These are phyloP conservation scores for Drosophila rufa DNA, from an alignment of 1,140 invertebrate genomes.

Conservation along the genomic window DNA sequence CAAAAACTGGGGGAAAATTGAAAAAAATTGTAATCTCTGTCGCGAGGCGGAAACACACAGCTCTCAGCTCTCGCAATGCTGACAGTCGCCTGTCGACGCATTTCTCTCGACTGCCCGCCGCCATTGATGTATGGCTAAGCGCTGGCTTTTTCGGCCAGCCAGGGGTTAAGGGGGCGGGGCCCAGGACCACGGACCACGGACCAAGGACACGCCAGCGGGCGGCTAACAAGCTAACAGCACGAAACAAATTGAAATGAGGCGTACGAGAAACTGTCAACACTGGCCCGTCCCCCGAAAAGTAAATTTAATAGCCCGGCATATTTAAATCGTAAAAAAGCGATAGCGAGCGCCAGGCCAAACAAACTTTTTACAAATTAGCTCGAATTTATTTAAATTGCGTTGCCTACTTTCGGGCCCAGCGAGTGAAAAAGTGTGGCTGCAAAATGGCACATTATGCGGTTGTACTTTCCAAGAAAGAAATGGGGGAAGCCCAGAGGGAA, in stretches of 20 bases:
- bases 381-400: slow-evolving; percentile 76
- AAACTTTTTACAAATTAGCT: slow-evolving; percentile 79
- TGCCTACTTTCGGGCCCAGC: slow-evolving; percentile 47
- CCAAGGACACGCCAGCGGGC: slow-evolving; percentile 61
- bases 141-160: slow-evolving; percentile 27
- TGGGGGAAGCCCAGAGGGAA: neutral
- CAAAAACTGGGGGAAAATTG: slow-evolving; percentile 58
- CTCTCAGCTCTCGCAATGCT: slow-evolving; percentile 24
- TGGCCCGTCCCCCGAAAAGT: slow-evolving; percentile 26
- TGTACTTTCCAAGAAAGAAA: neutral
- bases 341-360: slow-evolving; percentile 34
- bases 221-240: slow-evolving; percentile 71
- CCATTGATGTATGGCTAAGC: slow-evolving; percentile 68
- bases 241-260: slow-evolving; percentile 77
- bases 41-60: slow-evolving; percentile 71
- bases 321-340: slow-evolving; percentile 71
- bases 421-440: slow-evolving; percentile 29
- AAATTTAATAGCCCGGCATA: slow-evolving; percentile 74
- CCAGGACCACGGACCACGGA: slow-evolving; percentile 21
- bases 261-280: slow-evolving; percentile 51
- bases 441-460: slow-evolving; percentile 46
- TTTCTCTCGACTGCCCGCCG: slow-evolving; percentile 49
- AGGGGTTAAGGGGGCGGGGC: slow-evolving; percentile 14
- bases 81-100: slow-evolving; percentile 63
- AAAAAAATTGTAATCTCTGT: slow-evolving; percentile 80